Base-by-base conservation (phyloP, 2,888 invertebrate species). In the Trisateles emortualis region DNA sequence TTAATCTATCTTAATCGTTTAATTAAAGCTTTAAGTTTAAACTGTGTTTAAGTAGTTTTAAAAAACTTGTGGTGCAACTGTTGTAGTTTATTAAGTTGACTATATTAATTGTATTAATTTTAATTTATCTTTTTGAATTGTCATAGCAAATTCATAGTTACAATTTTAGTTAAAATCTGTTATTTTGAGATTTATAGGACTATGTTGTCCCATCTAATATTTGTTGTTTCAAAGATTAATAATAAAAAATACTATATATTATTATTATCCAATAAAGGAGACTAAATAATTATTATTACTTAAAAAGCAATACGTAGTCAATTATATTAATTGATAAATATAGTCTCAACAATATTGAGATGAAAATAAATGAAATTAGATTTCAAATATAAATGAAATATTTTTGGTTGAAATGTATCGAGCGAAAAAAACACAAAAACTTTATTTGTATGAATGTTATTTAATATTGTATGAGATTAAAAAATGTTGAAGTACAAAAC, bases 401-500 rank as follows among this genome's bases (percentile, higher is more conserved):
- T 1, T 5, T 3, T 19, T 41, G 43, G 19, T 30, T 26, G 41
- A 35, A 39, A 46, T n/a, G n/a, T 60, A 55, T 72, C 71, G 81
- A 81, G 81, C 79, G 81, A 76, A 70, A 57, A 19, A 61, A 76
- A 68, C 68, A 66, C 61, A 33, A 72, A 71, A 65, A 76, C 72
- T 72, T 74, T 72, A 75, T 77, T 60, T 76, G 83, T 80, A 80
- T 83, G 90, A 84, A 81, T 81, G 87, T 81, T 87, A 87, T 87
- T 86, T 86, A 88, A 86, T 85, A 84, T 80, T 86, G 84, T 87
- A 86, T 86, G 91, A 89, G 88, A 90, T 90, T 88, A 87, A 76
- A 78, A 79, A 64, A 83, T 87, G 84, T 89, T 86, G 83, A 88
- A 91, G 90, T 91, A 91, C 91, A 91, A 91, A 84, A 86, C 83